Conservation (phyloP, 2,888 invertebrate species). For the Heliconius ismenius region DNA sequence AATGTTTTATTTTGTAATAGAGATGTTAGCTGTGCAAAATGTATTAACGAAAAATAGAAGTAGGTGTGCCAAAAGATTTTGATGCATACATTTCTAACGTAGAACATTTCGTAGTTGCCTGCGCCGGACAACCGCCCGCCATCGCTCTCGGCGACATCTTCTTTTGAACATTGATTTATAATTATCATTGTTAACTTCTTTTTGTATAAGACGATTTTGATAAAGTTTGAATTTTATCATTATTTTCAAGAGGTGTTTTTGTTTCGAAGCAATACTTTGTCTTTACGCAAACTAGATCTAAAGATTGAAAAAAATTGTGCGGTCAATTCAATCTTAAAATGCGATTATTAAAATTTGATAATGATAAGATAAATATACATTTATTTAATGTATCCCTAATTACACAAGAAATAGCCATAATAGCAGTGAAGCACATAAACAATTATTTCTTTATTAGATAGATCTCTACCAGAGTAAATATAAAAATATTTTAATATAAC, state of each 20-base stretch:
- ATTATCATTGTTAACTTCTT: not conserved
- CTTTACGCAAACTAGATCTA: too few species aligned
- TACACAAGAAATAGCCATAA: not conserved
- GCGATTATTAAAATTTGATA: not conserved
- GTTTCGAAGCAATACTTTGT: too few species aligned
- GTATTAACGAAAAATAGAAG: too few species aligned
- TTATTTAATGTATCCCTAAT: not conserved
- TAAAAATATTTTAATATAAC: not conserved
- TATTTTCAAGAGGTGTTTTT: too few species aligned
- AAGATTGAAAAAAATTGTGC: not conserved
- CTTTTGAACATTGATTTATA: constrained; percentile 18
- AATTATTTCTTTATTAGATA: not conserved
- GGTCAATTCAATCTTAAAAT: not conserved
- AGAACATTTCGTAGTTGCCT: not conserved
- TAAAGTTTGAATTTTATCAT: not conserved
- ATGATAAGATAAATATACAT: not conserved
- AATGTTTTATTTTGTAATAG: too few species aligned
- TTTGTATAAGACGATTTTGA: not conserved
- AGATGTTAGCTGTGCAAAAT: too few species aligned
- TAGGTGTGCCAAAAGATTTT: not conserved
- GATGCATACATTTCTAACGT: not conserved
- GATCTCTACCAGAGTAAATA: not conserved
- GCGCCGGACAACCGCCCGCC: constrained; percentile 25
- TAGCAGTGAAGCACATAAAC: not conserved
- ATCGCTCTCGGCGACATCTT: constrained; percentile 18